Evolutionary conservation across 2,888 invertebrate genomes (phyloP), one percentile per base, ranked within the genome.

Genomic region (Crepidodera aurea): DNA sequence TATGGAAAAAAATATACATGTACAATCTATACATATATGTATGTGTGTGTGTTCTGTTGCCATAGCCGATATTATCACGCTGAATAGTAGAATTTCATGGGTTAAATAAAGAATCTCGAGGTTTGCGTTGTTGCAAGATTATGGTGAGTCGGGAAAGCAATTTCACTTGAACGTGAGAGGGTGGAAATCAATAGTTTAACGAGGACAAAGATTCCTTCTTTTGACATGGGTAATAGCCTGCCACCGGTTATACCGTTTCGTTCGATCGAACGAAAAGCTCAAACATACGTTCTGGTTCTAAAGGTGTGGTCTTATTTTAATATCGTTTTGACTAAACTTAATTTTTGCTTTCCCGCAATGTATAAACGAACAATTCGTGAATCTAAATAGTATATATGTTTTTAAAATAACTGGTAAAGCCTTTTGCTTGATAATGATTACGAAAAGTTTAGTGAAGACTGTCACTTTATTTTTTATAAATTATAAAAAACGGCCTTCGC

Each of bases 131-230:
- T 62, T 68, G 65, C 67, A 68, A 69, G 66, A 70, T 70, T 72
- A 71, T 65, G 65, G 67, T 69, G 67, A 64, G 71, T 67, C 70
- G 72, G 69, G 69, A 68, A 72, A 69, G 68, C 69, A 67, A 70
- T 71, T 73, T 72, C 64, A 65, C 71, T 71, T 69, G 67, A 67
- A 70, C 70, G 70, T 71, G 67, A 69, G 70, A 71, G 70, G 68
- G 67, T 65, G 69, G 71, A 73, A 73, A 73, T 73, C 73, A 72
- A 73, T 73, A 73, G 69, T 72, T 69, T 68, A 72, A 69, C 68
- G 66, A 72, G 71, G 66, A 67, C 66, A 69, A 69, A 66, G 68
- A 69, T 69, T 64, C 69, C 64, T 67, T 69, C 68, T 69, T 69
- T 65, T 64, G 64, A 66, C 68, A 62, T 68, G 63, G 68, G 66